phyloP scores from a whole-genome alignment of 1,140 invertebrate species.

The Apis cerana region DNA sequence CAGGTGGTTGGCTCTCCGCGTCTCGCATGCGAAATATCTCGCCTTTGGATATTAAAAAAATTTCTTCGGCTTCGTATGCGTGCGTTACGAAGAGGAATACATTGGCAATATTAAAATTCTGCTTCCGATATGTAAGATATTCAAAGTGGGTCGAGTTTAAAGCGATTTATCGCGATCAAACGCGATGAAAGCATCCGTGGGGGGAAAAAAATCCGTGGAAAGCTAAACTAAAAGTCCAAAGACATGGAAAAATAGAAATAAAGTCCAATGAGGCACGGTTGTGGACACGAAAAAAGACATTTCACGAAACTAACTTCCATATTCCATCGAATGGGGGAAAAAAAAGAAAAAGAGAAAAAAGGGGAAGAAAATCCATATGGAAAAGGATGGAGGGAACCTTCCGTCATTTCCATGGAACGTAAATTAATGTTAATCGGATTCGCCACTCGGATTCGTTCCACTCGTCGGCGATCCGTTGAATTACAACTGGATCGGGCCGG shows the following conservation, averaged over 20 bases:
- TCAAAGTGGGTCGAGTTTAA: background rate
- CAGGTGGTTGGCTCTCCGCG: background rate
- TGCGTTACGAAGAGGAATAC: background rate
- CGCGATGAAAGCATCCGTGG: too few species aligned
- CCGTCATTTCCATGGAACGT: too few species aligned
- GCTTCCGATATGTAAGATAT: background rate
- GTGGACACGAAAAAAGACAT: constrained; percentile 24
- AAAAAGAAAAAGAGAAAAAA: too few species aligned
- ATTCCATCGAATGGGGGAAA: too few species aligned
- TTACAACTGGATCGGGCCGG: constrained; percentile 1
- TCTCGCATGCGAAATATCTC: too few species aligned
- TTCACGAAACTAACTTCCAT: constrained; percentile 2
- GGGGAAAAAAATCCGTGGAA: too few species aligned
- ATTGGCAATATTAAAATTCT: background rate
- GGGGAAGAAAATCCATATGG: background rate
- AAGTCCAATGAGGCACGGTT: constrained; percentile 41
- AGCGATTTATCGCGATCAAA: background rate
- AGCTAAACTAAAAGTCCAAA: too few species aligned
- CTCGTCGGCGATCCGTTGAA: constrained; percentile 6
- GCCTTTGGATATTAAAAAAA: background rate
- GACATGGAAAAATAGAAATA: constrained; percentile 54
- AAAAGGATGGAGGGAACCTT: background rate
- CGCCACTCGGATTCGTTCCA: background rate
- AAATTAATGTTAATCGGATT: constrained; percentile 31
- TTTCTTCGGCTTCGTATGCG: too few species aligned